phyloP scores from a whole-genome alignment of 2,888 invertebrate genomes.

The Apamea epomidion region DNA sequence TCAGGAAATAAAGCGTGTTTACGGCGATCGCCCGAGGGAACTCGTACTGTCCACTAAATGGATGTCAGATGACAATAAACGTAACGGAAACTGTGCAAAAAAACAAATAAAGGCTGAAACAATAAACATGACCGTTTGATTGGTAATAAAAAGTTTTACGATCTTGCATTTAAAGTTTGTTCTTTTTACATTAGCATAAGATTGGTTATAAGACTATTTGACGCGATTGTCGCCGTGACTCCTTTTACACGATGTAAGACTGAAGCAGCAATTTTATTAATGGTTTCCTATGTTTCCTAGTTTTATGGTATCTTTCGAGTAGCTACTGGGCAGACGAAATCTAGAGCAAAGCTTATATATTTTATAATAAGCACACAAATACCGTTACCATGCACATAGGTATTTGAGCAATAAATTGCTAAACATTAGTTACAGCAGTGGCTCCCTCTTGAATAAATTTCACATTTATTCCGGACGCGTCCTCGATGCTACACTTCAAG shows the following conservation, averaged over 20 bases:
- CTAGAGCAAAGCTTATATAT: neutral
- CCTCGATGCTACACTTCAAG: constrained; percentile 23
- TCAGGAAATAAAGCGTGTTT: constrained; percentile 36
- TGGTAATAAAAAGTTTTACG: constrained; percentile 2
- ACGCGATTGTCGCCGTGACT: too few relatives aligned
- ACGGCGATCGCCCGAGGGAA: constrained; percentile 49
- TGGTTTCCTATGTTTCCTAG: too few relatives aligned
- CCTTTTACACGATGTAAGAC: neutral
- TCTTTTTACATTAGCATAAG: neutral
- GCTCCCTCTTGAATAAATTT: constrained; percentile 75
- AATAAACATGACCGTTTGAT: constrained; percentile 52
- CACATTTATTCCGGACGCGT: constrained; percentile 66
- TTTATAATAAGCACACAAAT: neutral
- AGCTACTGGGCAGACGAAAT: too few relatives aligned
- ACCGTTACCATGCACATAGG: neutral
- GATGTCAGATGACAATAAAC: constrained; percentile 72
- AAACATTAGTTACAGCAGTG: constrained; percentile 66
- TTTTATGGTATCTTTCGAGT: neutral
- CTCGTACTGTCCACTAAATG: constrained; percentile 65
- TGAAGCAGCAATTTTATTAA: neutral
- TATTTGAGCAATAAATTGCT: constrained; percentile 68
- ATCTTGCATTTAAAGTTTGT: neutral
- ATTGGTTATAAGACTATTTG: neutral
- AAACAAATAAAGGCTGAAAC: constrained; percentile 68
- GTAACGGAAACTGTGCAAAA: constrained; percentile 46